Base-by-base conservation (phyloP, 1,140 invertebrate species). In the Temnothorax longispinosus region DNA sequence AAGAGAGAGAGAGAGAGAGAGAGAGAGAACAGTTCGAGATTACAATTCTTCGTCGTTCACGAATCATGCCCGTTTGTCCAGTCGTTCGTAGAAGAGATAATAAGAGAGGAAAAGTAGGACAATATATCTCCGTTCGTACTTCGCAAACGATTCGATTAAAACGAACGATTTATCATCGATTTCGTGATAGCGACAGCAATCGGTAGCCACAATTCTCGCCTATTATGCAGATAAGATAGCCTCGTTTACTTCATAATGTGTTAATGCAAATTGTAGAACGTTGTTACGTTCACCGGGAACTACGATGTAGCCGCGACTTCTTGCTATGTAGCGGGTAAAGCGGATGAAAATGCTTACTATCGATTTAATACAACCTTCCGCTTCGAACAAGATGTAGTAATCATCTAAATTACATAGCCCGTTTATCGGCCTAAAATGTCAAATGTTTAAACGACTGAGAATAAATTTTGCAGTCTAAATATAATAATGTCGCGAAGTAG, bases 211-310 rank as follows among this genome's bases (percentile, higher is more conserved):
- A 21, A 50, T 84, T 84, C 21, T 47, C 80, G 54, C 27, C 13
- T 56, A 69, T 81, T 81, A 81, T 69, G 50, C 47, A 71, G 44
- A 81, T 71, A n/a, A 71, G 35, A 56, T 71, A 56, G 35, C 35
- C 44, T 69, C 15, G 21, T 56, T 54, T 56, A 71, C 56, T 35
- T 54, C 35, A 6, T 60, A 82, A 60, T 11, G 41, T n/a, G 67
- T 74, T 54, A 69, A 82, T 74, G 80, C 52, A 82, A 74, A 74
- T 82, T 74, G 44, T 72, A 41, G 38, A n/a, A 58, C 38, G 38
- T 74, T 74, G 54, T 74, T 72, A 58, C 6, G 13, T 54, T 67
- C 32, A 50, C 47, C 38, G 54, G 7, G 15, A 60, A 21, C 18
- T 32, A 58, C 67, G 15, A 44, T 54, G 27, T n/a, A 44, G 35